Evolutionary conservation across 2,113 vertebrate genomes (phyloP).

Genomic region (Guaruba guarouba): DNA sequence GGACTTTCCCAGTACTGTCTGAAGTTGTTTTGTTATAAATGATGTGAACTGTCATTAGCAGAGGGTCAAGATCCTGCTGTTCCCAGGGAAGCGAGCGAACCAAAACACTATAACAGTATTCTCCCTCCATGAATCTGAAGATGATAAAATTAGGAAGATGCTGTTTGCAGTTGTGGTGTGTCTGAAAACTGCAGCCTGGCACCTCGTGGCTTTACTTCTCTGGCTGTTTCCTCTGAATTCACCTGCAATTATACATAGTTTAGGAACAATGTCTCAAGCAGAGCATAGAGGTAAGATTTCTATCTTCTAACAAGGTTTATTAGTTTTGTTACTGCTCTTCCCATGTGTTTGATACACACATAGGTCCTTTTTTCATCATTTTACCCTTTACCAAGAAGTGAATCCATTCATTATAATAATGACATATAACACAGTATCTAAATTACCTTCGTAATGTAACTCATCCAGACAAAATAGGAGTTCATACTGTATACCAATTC

Average conservation of each 20-base stretch:
- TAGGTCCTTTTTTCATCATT: not conserved
- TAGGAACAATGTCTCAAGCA: not conserved
- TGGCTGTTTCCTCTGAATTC: not conserved
- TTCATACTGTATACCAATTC: not conserved
- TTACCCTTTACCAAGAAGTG: not conserved
- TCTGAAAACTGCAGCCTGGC: not conserved
- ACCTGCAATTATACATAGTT: not conserved
- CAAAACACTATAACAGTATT: accelerated
- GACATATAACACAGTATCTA: not conserved
- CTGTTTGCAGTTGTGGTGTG: not conserved
- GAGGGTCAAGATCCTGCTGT: not conserved
- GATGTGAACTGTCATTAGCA: not conserved
- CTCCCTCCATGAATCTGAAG: not conserved
- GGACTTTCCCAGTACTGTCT: not conserved
- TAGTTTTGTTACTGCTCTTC: not conserved
- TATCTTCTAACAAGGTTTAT: not conserved
- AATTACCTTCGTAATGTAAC: not conserved
- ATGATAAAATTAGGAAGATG: not conserved
- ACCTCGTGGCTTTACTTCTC: not conserved
- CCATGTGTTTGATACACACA: not conserved
- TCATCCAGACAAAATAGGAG: not conserved
- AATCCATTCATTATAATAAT: not conserved
- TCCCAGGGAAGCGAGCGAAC: not conserved
- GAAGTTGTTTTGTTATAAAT: not conserved
- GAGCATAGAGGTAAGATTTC: not conserved